Conservation (phyloP, 2,113 vertebrate species). For the Hucho hucho region DNA sequence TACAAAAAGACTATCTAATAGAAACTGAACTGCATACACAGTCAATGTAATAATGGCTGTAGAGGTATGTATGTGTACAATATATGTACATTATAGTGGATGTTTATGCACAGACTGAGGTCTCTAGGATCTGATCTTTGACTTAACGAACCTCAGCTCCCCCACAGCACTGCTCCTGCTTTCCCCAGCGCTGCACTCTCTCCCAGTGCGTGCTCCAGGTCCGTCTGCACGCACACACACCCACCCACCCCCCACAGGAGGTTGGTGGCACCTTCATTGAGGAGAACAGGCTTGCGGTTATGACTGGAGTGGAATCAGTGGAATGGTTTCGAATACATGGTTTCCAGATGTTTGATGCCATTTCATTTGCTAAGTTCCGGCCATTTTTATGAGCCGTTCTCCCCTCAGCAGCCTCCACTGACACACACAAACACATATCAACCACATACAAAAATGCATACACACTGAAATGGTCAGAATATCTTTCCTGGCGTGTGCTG, state of each 20-base stretch:
- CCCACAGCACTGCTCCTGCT: slow-evolving; percentile 75
- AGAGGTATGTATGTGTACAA: background rate
- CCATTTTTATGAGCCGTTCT: too few relatives aligned
- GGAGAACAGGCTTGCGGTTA: too few relatives aligned
- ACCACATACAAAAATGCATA: too few relatives aligned
- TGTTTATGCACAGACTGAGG: background rate
- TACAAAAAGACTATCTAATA: background rate
- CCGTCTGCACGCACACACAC: slow-evolving; percentile 51
- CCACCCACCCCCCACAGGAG: background rate
- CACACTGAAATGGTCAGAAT: too few relatives aligned
- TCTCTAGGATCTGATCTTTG: slow-evolving; percentile 51
- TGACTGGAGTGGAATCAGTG: too few relatives aligned
- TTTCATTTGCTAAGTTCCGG: too few relatives aligned
- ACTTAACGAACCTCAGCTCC: slow-evolving; percentile 63
- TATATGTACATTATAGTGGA: background rate
- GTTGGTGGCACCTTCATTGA: too few relatives aligned
- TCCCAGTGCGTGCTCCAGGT: slow-evolving; percentile 70
- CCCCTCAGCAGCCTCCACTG: too few relatives aligned
- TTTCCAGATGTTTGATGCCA: too few relatives aligned
- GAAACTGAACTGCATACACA: background rate
- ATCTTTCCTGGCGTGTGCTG: too few relatives aligned
- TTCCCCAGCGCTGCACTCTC: slow-evolving; percentile 71
- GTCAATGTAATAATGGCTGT: background rate
- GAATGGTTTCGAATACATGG: too few relatives aligned
- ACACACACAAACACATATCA: background rate